These are phyloP conservation scores for Mythimna pallens DNA, from an alignment of 2,888 invertebrate species.

Conservation along the genomic window DNA sequence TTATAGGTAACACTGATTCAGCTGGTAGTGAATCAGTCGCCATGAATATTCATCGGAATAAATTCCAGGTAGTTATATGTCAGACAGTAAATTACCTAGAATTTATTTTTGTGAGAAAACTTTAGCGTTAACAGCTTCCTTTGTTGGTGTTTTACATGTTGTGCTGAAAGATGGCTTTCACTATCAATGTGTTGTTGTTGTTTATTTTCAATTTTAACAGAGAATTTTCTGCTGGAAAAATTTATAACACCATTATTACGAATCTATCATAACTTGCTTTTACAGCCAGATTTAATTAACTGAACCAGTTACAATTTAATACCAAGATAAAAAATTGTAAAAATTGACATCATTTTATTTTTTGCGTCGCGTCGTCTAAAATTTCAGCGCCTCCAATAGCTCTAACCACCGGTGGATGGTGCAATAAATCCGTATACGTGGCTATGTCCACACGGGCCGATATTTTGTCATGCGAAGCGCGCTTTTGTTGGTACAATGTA, in stretches of 20 bases:
- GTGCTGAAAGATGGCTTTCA: not conserved
- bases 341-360: too few relatives aligned
- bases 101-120: conserved; percentile 54
- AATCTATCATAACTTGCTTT: too few relatives aligned
- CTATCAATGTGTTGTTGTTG: not conserved
- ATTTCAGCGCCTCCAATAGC: conserved; percentile 39
- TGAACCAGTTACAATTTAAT: not conserved
- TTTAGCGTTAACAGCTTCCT: conserved; percentile 20
- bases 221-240: not conserved
- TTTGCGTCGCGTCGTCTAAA: conserved; percentile 12
- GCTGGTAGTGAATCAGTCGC: conserved; percentile 52
- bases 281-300: too few relatives aligned
- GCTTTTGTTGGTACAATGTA: conserved; percentile 35
- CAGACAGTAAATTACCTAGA: conserved; percentile 50
- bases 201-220: not conserved
- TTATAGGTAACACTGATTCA: conserved; percentile 58
- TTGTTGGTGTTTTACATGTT: conserved; percentile 4
- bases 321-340: not conserved
- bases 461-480: conserved; percentile 25
- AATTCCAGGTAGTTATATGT: conserved; percentile 53
- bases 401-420: conserved; percentile 33
- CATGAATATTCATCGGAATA: conserved; percentile 61
- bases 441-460: conserved; percentile 17
- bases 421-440: conserved; percentile 39
- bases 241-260: not conserved